Base-by-base conservation (phyloP, 2,797 vertebrate genomes). In the Limosa lapponica region DNA sequence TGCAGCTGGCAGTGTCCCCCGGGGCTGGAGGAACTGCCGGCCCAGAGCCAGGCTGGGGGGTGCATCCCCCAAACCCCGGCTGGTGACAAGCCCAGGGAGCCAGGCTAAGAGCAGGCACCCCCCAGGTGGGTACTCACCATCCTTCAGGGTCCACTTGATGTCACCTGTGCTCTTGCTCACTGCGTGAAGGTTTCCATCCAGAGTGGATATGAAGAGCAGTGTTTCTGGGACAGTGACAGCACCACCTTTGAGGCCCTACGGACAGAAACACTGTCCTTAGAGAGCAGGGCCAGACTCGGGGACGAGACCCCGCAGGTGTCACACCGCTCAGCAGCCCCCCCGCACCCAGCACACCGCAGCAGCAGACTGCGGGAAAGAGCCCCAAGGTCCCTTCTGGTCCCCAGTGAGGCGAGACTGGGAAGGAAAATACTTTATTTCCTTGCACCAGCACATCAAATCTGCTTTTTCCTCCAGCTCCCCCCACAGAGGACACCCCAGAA, bases 111-210 rank as follows among this genome's bases (percentile, higher is more conserved):
- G n/a, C 1, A 4, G 85, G 62, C 58, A 25, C 8, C 16, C 34
- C 16, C 18, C 4, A 15, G 1, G 51, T 10, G 7, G 2, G 30
- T 17, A 62, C 98, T 97, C 96, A 99, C 99, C 99, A 67, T 99
- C 99, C 97, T 98, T 98, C 48, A 99, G 97, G 2, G 99, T 99
- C 99, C 99, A 99, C 94, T 99, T 98, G 97, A 99, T 97, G 94
- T 99, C 98, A 32, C 99, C 99, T 0, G 99, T 99, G 96, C 98
- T 98, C 97, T 99, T 99, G 97, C 98, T 99, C 91, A 99, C 98
- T 0, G 99, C 99, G 0, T 99, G 99, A 52, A 99, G 98, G 96
- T 96, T 99, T 27, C 99, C 99, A 19, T 99, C 99, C 96, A 99
- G 97, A 0, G 99, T 99, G 10, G 99, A 99, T 46, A 99, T 95